Conservation (phyloP, 2,113 vertebrate species). For the Eleginops maclovinus region DNA sequence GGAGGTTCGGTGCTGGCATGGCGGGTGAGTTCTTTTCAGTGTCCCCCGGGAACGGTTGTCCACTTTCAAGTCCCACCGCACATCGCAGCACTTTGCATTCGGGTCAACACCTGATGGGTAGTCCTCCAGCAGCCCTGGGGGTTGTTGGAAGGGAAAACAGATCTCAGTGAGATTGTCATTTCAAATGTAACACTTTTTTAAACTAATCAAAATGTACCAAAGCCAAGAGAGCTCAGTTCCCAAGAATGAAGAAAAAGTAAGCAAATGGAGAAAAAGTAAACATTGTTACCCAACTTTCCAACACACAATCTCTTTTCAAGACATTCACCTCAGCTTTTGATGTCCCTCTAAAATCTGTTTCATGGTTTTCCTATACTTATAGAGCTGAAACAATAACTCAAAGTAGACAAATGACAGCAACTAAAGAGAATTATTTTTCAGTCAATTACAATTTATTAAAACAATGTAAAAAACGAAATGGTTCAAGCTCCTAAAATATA, state of each 20-base stretch:
- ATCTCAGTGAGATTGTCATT: neutral
- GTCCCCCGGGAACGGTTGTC: slow-evolving; percentile 88
- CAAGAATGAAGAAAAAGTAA: neutral
- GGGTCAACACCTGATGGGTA: slow-evolving; percentile 88
- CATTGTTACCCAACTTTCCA: neutral
- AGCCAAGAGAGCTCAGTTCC: neutral
- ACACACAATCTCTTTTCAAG: neutral
- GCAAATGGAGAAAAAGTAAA: neutral
- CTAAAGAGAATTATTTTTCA: neutral
- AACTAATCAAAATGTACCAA: neutral
- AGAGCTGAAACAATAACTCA: neutral
- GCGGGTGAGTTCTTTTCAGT: slow-evolving; percentile 89
- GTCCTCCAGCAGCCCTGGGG: slow-evolving; percentile 94
- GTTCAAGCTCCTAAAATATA: neutral
- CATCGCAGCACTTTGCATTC: slow-evolving; percentile 96
- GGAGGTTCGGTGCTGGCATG: slow-evolving; percentile 91
- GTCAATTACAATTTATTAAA: neutral
- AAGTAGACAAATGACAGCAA: neutral
- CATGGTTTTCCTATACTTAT: neutral
- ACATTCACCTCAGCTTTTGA: neutral
- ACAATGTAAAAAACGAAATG: neutral
- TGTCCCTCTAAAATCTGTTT: neutral
- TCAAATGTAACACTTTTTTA: neutral
- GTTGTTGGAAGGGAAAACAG: neutral
- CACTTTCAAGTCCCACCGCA: slow-evolving; percentile 91